These are phyloP conservation scores for Trochalopteron elliotii DNA, from an alignment of 2,113 vertebrate species.

Conservation along the genomic window DNA sequence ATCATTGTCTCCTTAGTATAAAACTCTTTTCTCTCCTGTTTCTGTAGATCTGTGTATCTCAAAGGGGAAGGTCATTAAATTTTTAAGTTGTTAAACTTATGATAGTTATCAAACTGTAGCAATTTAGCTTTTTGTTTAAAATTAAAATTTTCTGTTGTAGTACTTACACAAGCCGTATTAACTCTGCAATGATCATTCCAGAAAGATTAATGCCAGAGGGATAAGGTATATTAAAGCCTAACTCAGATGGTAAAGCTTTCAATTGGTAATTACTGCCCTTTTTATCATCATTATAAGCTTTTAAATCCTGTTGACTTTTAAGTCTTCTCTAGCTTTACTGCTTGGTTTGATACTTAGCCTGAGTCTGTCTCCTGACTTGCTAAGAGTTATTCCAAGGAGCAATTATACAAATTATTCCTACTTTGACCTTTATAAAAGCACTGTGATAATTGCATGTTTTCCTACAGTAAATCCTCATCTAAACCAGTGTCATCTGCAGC, in stretches of 20 bases:
- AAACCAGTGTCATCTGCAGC: not conserved
- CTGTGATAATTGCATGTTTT: not conserved
- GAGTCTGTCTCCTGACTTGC: not conserved
- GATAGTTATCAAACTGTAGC: not conserved
- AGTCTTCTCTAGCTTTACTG: not conserved
- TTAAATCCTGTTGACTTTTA: constrained; percentile 2
- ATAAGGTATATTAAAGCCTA: not conserved
- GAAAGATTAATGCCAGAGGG: not conserved
- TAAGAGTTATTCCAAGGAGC: not conserved
- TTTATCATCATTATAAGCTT: not conserved
- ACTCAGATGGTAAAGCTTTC: not conserved
- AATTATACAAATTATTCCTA: not conserved
- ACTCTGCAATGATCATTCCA: not conserved
- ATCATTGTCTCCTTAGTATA: not conserved
- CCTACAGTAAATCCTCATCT: not conserved
- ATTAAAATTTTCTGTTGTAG: not conserved
- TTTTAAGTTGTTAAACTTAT: not conserved
- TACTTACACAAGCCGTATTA: not conserved
- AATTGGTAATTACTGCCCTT: not conserved
- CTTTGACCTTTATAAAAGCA: not conserved
- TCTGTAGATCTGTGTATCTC: not conserved
- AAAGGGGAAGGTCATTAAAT: not conserved
- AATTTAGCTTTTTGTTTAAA: not conserved
- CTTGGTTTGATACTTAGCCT: not conserved
- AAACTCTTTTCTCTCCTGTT: not conserved